phyloP scores from a whole-genome alignment of 2,888 invertebrate genomes.

The Chloromyia formosa region DNA sequence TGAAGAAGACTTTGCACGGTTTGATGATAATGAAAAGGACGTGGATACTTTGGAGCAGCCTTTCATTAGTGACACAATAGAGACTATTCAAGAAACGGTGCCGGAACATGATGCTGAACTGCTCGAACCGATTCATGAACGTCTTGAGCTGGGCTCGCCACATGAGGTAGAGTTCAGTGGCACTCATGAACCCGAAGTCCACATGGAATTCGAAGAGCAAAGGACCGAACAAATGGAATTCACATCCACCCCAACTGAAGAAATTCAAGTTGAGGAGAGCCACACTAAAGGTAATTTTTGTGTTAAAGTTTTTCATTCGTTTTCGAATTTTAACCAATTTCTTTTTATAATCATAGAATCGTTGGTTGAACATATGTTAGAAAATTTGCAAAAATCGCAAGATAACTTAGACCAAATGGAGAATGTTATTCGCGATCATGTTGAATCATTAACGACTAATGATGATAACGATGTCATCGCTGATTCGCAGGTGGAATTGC shows the following conservation, averaged over 20 bases:
- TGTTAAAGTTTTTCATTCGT: no score
- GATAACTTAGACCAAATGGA: conserved; percentile 6
- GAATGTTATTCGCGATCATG: neutral
- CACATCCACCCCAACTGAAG: no score
- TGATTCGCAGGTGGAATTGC: neutral
- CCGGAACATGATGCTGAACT: neutral
- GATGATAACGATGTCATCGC: conserved; percentile 10
- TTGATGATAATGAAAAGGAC: neutral
- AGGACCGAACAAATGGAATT: no score
- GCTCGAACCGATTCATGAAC: neutral
- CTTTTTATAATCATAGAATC: neutral
- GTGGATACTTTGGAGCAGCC: neutral
- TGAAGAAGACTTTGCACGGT: neutral
- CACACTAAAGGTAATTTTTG: conserved; percentile 3
- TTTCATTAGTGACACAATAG: neutral
- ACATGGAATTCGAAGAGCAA: no score
- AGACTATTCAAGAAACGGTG: neutral
- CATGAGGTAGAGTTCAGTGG: no score
- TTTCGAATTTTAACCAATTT: no score
- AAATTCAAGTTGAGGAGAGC: neutral
- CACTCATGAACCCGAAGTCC: no score
- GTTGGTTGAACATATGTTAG: neutral
- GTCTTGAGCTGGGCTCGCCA: neutral
- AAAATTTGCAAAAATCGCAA: conserved; percentile 11
- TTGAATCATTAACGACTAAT: conserved; percentile 20